A percentile compares a stretch with the other conserved stretches of the same genome.
These are phyloP conservation scores for Lepus townsendii DNA, from an alignment of 2,797 vertebrate species.

Conservation along the genomic window DNA sequence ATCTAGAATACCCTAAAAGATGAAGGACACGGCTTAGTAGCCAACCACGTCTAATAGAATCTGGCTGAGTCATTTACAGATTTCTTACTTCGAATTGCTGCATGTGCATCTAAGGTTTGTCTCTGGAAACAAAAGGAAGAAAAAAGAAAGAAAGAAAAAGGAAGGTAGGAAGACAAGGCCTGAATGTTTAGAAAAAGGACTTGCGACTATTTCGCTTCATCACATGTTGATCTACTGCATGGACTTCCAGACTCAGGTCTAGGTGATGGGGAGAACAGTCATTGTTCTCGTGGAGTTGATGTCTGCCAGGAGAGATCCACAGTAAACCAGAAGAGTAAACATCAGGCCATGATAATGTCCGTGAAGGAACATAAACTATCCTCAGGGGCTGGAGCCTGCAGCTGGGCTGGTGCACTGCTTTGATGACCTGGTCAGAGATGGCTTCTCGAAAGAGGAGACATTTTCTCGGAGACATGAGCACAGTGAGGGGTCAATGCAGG, in stretches of 20 bases:
- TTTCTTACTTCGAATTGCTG: neutral
- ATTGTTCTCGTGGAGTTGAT: neutral
- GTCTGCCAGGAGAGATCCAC: neutral
- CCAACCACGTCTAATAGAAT: neutral
- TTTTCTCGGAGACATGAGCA: neutral
- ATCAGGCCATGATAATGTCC: neutral
- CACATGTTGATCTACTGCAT: neutral
- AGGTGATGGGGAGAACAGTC: neutral
- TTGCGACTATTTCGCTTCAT: neutral
- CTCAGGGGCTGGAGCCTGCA: neutral
- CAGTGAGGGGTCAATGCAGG: neutral
- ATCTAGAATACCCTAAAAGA: neutral
- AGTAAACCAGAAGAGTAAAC: neutral
- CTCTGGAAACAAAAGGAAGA: slow-evolving; percentile 15
- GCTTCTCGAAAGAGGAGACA: neutral
- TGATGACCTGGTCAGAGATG: neutral
- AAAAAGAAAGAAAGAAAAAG: neutral
- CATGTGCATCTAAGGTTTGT: neutral
- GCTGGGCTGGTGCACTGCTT: neutral
- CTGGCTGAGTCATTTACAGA: neutral
- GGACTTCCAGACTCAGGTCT: neutral
- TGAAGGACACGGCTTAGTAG: neutral
- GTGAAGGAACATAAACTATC: neutral
- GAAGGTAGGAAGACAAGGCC: neutral
- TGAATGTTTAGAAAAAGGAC: slow-evolving; percentile 7